Evolutionary conservation across 1,140 invertebrate species (phyloP), one percentile per base, ranked within the genome.

Genomic region (Antheraea mylitta): DNA sequence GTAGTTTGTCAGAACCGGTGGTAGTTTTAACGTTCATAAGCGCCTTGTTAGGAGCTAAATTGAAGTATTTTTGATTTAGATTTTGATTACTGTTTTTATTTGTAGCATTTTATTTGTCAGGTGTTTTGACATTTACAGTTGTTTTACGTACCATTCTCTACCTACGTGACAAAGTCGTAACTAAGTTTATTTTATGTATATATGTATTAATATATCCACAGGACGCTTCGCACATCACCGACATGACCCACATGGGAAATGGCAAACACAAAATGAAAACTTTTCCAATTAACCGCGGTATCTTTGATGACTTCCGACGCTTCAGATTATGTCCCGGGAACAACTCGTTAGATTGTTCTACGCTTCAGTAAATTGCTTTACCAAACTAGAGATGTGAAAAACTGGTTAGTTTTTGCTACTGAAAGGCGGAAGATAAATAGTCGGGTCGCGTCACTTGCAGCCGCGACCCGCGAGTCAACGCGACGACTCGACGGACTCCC

Each of bases 351-450:
- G 61, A 67, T 60, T 58, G 58, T 68, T 74, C 65, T 18, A 19
- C 18, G 22, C 58, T 45, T 13, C 42, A 61, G 37, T 42, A 66
- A 76, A 76, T 73, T 67, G 60, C 59, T 42, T 70, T 68, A 68
- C 65, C 64, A 72, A 66, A 70, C 64, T 72, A 58, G 36, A 67
- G 62, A 64, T 61, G 18, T 48, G 65, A 74, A 69, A 71, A 74
- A 70, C 37, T 58, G 53, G 37, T 37, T 69, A 62, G 68, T 76
- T 76, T 76, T 76, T 76, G 71, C 58, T 53, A 66, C 18, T 18
- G 53, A 62, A 45, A 66, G 65, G 30, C 22, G 18, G 58, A 71
- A 76, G 75, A 76, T 72, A 71, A 76, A 76, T 76, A 65, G 72
- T 70, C 67, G 59, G 61, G 58, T 67, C 62, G 69, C 48, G 75